These are phyloP conservation scores for Sebastes minor DNA, from an alignment of 2,797 vertebrate genomes.

Conservation along the genomic window DNA sequence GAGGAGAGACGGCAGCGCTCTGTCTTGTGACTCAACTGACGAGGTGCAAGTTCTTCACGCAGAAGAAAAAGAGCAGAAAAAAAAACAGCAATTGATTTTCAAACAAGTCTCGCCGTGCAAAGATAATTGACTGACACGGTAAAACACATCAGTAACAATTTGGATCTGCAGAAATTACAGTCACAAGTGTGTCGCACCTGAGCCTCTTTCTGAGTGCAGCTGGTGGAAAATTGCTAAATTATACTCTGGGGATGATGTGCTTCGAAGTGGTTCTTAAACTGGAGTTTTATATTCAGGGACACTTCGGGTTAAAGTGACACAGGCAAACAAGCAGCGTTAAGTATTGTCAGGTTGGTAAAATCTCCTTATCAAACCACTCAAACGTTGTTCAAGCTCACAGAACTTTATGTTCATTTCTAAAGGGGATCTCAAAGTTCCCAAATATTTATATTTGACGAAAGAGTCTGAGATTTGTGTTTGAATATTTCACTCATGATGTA, in stretches of 20 bases:
- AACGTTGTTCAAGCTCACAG: no score
- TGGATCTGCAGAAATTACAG: conserved; percentile 19
- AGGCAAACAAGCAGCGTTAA: background rate
- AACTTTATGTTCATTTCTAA: no score
- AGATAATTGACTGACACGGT: background rate
- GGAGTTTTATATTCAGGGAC: conserved; percentile 13
- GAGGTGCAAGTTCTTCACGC: background rate
- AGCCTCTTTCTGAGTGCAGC: conserved; percentile 29
- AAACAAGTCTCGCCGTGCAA: background rate
- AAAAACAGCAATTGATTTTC: background rate
- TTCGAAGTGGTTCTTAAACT: background rate
- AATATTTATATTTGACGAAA: background rate
- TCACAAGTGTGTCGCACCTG: conserved; percentile 38
- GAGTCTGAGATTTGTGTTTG: background rate
- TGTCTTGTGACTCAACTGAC: conserved; percentile 11
- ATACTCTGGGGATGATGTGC: conserved; percentile 11
- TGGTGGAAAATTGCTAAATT: conserved; percentile 42
- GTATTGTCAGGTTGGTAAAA: background rate
- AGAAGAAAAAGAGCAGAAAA: background rate
- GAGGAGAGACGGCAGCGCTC: background rate
- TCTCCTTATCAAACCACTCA: background rate
- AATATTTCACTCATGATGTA: background rate
- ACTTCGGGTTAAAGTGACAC: conserved; percentile 2
- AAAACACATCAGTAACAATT: conserved; percentile 23
- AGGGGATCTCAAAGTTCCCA: background rate